Evolutionary conservation across 2,888 invertebrate species (phyloP).

Genomic region (Drosophila monieri): DNA sequence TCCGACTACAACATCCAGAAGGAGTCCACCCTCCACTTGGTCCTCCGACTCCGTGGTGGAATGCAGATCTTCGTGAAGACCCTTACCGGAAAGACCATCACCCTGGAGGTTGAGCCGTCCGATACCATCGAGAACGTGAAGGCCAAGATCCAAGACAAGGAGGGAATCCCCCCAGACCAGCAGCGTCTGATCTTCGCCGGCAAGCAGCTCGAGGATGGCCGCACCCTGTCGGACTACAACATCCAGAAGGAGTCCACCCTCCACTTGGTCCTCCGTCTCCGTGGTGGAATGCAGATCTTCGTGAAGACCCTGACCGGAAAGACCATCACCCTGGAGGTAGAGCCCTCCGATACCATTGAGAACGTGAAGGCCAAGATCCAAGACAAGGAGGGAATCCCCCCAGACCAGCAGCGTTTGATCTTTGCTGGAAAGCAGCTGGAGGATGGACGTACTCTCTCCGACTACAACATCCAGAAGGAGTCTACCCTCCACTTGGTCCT

Average conservation of each 20-base stretch:
- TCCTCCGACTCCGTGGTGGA: conserved; percentile 56
- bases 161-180: conserved; percentile 61
- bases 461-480: conserved; percentile 78
- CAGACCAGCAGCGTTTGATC: conserved; percentile 78
- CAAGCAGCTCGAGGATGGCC: conserved; percentile 58
- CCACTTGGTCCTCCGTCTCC: conserved; percentile 57
- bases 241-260: conserved; percentile 61
- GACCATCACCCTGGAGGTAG: conserved; percentile 59
- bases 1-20: conserved; percentile 61
- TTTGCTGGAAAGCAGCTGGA: conserved; percentile 78
- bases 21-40: conserved; percentile 57
- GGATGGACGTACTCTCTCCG: conserved; percentile 74
- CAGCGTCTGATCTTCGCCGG: conserved; percentile 62
- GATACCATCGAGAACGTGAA: conserved; percentile 61
- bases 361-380: conserved; percentile 77
- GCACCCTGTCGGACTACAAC: conserved; percentile 55
- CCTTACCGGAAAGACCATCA: conserved; percentile 56
- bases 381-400: conserved; percentile 77
- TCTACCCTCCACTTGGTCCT: conserved; percentile 74
- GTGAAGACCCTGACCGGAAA: conserved; percentile 75
- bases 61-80: conserved; percentile 67
- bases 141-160: conserved; percentile 61
- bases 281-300: conserved; percentile 72
- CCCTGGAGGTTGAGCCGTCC: conserved; percentile 46
- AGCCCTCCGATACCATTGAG: conserved; percentile 71